These are phyloP conservation scores for Prorops nasuta DNA, from an alignment of 1,140 invertebrate species.

Conservation along the genomic window DNA sequence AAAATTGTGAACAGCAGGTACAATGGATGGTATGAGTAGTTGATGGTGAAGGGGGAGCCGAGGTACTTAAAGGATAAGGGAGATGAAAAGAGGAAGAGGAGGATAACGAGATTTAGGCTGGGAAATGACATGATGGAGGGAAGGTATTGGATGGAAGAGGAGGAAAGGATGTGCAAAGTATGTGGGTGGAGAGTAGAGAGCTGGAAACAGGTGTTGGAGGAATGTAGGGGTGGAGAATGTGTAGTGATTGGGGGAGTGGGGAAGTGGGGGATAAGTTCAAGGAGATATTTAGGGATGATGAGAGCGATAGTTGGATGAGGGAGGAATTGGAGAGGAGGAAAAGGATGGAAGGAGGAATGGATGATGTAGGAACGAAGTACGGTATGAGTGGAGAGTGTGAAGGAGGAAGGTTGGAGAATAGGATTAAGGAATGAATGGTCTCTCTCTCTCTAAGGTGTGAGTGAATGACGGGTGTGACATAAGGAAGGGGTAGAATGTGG, in stretches of 20 bases:
- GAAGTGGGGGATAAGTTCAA: too few relatives aligned
- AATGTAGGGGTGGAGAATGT: neutral
- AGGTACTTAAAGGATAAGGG: neutral
- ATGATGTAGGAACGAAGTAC: neutral
- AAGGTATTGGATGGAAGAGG: neutral
- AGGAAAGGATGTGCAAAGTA: neutral
- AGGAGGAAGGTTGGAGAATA: constrained; percentile 6
- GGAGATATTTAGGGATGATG: too few relatives aligned
- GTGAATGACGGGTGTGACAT: neutral
- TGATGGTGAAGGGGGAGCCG: neutral
- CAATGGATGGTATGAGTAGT: neutral
- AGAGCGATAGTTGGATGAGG: too few relatives aligned
- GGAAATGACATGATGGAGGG: too few relatives aligned
- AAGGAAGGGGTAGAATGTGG: too few relatives aligned
- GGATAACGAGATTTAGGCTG: neutral
- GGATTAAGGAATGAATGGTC: neutral
- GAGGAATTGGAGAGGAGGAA: too few relatives aligned
- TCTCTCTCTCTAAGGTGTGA: neutral
- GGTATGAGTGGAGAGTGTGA: neutral
- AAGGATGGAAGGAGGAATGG: neutral
- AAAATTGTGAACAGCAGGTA: too few relatives aligned
- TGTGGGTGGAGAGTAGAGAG: neutral
- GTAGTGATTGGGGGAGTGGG: neutral
- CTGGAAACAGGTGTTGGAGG: neutral
- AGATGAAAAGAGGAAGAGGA: neutral